A percentile compares a stretch with the other conserved stretches of the same genome.
Conservation (phyloP, 2,888 invertebrate genomes). For the Vesta saturnalis region DNA sequence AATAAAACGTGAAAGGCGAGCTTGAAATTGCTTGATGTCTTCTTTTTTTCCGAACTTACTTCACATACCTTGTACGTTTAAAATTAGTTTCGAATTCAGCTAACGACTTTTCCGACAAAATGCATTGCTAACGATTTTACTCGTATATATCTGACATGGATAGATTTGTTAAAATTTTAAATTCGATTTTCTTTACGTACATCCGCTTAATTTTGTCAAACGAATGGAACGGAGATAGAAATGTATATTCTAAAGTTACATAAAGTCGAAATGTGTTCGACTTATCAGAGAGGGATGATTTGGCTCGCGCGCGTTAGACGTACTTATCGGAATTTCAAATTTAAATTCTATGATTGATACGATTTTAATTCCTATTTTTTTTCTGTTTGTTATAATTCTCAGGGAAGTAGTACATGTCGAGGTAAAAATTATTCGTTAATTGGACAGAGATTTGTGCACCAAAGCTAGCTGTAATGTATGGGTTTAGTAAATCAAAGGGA, state of each 20-base stretch:
- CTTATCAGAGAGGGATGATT: slow-evolving; percentile 15
- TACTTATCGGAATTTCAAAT: slow-evolving; percentile 15
- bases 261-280: slow-evolving; percentile 6
- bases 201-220: background rate
- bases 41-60: slow-evolving; percentile 20
- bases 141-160: slow-evolving; percentile 32
- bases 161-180: slow-evolving; percentile 29
- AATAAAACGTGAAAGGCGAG: slow-evolving; percentile 24
- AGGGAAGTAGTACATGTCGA: too few relatives aligned
- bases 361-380: slow-evolving; percentile 26
- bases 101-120: slow-evolving; percentile 40
- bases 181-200: slow-evolving; percentile 4
- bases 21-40: background rate
- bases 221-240: too few relatives aligned
- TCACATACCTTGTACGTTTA: slow-evolving; percentile 7
- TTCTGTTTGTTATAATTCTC: slow-evolving; percentile 5
- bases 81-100: slow-evolving; percentile 25
- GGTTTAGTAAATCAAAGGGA: too few relatives aligned
- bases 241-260: background rate
- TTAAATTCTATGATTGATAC: slow-evolving; percentile 27
- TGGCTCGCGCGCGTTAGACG: slow-evolving; percentile 12
- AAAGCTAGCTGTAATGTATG: too few relatives aligned
- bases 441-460: too few relatives aligned
- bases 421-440: too few relatives aligned
- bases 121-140: slow-evolving; percentile 40